These are phyloP conservation scores for Tenebrosternarchus preto DNA, from an alignment of 2,113 vertebrate species.

Conservation along the genomic window DNA sequence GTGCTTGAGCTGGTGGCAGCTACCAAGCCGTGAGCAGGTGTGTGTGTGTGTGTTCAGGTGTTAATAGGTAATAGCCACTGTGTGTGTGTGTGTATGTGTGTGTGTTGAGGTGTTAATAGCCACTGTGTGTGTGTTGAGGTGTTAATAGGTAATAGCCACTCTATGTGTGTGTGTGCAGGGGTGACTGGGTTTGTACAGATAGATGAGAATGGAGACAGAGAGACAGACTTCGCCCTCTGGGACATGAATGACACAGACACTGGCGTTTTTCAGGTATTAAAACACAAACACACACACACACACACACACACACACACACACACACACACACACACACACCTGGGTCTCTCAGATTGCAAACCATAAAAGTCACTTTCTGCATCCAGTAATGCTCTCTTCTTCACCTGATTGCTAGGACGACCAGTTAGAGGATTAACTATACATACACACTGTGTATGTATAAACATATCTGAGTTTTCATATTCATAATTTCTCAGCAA, in stretches of 20 bases:
- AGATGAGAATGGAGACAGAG: constrained; percentile 85
- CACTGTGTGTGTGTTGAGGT: background rate
- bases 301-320: constrained; percentile 2
- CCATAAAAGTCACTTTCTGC: background rate
- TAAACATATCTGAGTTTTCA: too few species aligned
- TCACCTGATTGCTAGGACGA: constrained; percentile 31
- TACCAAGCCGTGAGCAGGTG: too few species aligned
- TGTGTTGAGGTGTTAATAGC: background rate
- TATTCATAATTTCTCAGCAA: background rate
- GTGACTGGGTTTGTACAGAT: constrained; percentile 84
- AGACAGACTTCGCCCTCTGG: constrained; percentile 89
- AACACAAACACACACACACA: background rate
- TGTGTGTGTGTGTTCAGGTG: background rate
- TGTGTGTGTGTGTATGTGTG: background rate
- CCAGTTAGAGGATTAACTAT: constrained; percentile 40
- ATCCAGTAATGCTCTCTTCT: background rate
- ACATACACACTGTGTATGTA: background rate
- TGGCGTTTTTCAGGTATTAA: constrained; percentile 80
- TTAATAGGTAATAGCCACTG: too few species aligned
- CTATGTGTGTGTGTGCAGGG: constrained; percentile 67
- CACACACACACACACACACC: background rate
- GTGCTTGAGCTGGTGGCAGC: too few species aligned
- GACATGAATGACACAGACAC: constrained; percentile 77
- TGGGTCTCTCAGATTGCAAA: background rate
- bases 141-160: background rate